Conservation (phyloP, 2,113 vertebrate species). For the Psilopsiagon aurifrons region DNA sequence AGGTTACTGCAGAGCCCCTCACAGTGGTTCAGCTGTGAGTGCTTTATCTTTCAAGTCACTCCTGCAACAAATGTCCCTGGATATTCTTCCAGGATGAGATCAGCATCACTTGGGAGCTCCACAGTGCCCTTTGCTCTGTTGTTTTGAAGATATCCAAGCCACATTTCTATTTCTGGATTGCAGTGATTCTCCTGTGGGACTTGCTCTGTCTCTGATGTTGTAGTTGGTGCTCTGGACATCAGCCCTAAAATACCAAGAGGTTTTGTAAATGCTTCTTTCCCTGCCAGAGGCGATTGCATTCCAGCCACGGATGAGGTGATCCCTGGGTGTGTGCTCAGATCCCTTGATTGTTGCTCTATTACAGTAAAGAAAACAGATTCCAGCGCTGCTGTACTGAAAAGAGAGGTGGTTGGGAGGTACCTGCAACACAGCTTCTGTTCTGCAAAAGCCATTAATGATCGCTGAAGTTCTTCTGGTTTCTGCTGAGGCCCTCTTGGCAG, state of each 20-base stretch:
- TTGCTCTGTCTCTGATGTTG: background rate
- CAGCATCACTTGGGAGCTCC: background rate
- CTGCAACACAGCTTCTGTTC: background rate
- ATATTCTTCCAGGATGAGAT: constrained; percentile 1
- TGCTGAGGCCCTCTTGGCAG: background rate
- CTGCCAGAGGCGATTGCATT: background rate
- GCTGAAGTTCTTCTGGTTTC: background rate
- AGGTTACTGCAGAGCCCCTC: background rate
- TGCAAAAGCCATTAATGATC: background rate
- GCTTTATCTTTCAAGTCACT: background rate
- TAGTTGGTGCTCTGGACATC: background rate
- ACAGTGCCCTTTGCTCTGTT: background rate
- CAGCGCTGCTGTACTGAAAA: background rate
- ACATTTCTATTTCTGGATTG: background rate
- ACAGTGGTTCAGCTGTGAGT: background rate
- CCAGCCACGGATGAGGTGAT: background rate
- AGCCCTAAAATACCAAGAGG: background rate
- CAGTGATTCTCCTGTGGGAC: background rate
- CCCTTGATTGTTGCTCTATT: background rate
- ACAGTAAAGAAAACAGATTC: background rate
- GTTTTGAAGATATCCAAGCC: background rate
- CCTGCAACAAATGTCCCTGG: background rate
- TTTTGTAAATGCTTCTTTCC: background rate
- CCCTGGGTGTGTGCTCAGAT: background rate
- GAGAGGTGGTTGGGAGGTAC: background rate